Evolutionary conservation across 2,797 vertebrate genomes (phyloP).

Genomic region (Eulemur albifrons): DNA sequence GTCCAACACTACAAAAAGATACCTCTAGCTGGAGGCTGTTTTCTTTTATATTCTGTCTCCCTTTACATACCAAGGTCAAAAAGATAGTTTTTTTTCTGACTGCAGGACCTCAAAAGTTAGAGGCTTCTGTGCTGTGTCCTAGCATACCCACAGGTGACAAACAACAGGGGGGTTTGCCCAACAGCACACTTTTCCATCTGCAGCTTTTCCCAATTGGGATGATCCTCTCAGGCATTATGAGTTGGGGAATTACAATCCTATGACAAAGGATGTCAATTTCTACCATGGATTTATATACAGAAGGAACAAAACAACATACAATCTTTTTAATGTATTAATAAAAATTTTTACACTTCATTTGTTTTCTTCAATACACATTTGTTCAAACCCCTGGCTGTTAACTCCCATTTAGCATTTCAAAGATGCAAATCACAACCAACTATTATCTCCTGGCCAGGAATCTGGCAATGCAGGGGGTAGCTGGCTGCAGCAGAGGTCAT

Average conservation of each 20-base stretch:
- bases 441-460: neutral
- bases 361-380: neutral
- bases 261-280: neutral
- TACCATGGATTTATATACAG: neutral
- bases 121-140: neutral
- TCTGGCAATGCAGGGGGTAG: too few species aligned
- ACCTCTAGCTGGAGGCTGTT: neutral
- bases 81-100: neutral
- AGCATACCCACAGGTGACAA: neutral
- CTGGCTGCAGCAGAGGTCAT: neutral
- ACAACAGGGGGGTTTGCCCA: accelerated
- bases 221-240: neutral
- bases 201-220: neutral
- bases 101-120: neutral
- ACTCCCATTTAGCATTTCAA: neutral
- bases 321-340: neutral
- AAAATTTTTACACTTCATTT: neutral
- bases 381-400: neutral
- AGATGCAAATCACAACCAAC: neutral
- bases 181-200: neutral
- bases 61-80: neutral
- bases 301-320: neutral
- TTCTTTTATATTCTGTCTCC: neutral
- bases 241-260: neutral
- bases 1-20: neutral